Evolutionary conservation across 2,888 invertebrate genomes (phyloP).

Genomic region (Epistrophe grossulariae): DNA sequence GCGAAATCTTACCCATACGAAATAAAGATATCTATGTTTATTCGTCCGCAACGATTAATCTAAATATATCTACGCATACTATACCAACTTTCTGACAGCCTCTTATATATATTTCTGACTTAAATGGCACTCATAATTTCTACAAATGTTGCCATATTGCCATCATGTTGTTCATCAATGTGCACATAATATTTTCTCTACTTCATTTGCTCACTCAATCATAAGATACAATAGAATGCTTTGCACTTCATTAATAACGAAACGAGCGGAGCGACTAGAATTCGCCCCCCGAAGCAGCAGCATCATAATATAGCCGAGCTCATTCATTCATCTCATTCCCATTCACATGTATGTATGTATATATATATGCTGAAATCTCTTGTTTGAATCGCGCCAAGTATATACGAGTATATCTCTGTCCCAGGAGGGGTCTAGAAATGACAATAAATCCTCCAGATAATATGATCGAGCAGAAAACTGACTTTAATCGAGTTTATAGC

Average conservation of each 20-base stretch:
- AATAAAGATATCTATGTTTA: not conserved
- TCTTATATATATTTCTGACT: slow-evolving; percentile 45
- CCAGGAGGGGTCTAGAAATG: slow-evolving; percentile 74
- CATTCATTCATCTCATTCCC: slow-evolving; percentile 50
- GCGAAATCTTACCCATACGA: not conserved
- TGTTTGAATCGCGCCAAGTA: slow-evolving; percentile 27
- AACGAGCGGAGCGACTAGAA: slow-evolving; percentile 53
- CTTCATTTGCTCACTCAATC: slow-evolving; percentile 71
- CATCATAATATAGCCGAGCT: not conserved
- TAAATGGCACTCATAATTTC: slow-evolving; percentile 67
- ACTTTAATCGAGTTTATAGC: slow-evolving; percentile 76
- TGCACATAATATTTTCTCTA: slow-evolving; percentile 51
- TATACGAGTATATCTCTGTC: slow-evolving; percentile 40
- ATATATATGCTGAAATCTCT: slow-evolving; percentile 53
- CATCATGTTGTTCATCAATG: slow-evolving; percentile 43
- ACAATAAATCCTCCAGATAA: slow-evolving; percentile 76
- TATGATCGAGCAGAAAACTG: slow-evolving; percentile 76
- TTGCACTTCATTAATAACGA: slow-evolving; percentile 76
- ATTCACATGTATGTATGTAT: slow-evolving; percentile 19
- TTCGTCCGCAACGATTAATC: slow-evolving; percentile 16
- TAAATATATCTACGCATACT: not conserved
- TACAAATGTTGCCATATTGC: slow-evolving; percentile 73
- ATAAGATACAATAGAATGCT: slow-evolving; percentile 48
- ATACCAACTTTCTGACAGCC: slow-evolving; percentile 10
- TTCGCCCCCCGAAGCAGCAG: slow-evolving; percentile 40